Percentiles rank a stretch among this genome's conserved stretches.
Evolutionary conservation across 1,140 invertebrate species (phyloP).

Genomic region (Pararge aegeria): DNA sequence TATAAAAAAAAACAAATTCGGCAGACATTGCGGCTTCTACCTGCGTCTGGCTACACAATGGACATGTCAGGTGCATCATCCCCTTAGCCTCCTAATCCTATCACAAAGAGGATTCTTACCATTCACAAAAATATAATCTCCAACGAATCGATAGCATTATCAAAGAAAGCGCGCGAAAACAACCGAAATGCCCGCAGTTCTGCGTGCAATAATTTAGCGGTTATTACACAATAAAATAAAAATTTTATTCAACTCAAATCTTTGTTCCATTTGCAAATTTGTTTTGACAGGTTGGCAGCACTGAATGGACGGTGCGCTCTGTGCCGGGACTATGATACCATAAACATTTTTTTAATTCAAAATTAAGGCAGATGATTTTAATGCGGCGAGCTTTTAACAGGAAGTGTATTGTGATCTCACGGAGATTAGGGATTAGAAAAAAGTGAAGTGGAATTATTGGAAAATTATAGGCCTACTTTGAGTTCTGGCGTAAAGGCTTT

Average conservation of each 20-base stretch:
- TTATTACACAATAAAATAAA: constrained; percentile 49
- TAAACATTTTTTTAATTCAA: constrained; percentile 61
- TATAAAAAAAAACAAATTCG: constrained; percentile 27
- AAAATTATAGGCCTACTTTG: constrained; percentile 60
- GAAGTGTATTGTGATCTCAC: constrained; percentile 72
- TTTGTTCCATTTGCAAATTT: constrained; percentile 51
- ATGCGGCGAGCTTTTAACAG: constrained; percentile 60
- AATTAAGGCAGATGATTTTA: constrained; percentile 52
- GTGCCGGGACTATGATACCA: constrained; percentile 59
- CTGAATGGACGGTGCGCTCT: constrained; percentile 42
- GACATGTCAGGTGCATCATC: constrained; percentile 63
- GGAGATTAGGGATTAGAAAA: constrained; percentile 63
- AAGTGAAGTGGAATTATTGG: constrained; percentile 70
- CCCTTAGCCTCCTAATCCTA: constrained; percentile 52
- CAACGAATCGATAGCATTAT: constrained; percentile 45
- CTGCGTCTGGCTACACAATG: constrained; percentile 51
- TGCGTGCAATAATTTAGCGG: constrained; percentile 54
- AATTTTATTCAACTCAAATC: constrained; percentile 22
- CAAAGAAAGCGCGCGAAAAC: constrained; percentile 41
- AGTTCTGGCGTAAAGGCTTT: constrained; percentile 37
- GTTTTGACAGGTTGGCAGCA: constrained; percentile 62
- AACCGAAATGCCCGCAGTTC: constrained; percentile 40
- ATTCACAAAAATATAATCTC: constrained; percentile 67
- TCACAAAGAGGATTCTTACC: constrained; percentile 54
- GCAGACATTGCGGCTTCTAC: constrained; percentile 41